Evolutionary conservation across 1,140 invertebrate genomes (phyloP).

Genomic region (Brevipalpus yothersi): DNA sequence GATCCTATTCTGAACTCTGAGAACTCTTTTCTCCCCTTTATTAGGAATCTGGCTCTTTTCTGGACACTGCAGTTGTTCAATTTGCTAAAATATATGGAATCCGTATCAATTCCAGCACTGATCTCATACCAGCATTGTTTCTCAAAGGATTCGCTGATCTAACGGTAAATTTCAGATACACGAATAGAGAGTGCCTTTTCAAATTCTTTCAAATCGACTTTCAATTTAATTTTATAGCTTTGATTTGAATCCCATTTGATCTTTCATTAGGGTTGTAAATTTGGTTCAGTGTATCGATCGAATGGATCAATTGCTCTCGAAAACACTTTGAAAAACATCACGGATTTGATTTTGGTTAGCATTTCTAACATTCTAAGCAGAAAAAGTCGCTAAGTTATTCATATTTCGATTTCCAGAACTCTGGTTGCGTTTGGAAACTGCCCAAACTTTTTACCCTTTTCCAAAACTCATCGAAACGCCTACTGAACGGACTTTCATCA

Average conservation of each 20-base stretch:
- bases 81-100: slow-evolving; percentile 5
- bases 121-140: slow-evolving; percentile 7
- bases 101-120: slow-evolving; percentile 2
- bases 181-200: not conserved
- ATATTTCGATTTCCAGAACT: not conserved
- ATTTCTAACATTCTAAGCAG: not conserved
- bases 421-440: slow-evolving; percentile 5
- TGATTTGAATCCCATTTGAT: not conserved
- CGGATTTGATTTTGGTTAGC: slow-evolving; percentile 2
- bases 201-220: not conserved
- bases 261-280: not conserved
- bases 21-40: not conserved
- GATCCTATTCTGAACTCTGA: not conserved
- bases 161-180: slow-evolving; percentile 2
- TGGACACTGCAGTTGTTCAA: slow-evolving; percentile 6
- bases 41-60: slow-evolving; percentile 4
- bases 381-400: not conserved
- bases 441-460: slow-evolving; percentile 5
- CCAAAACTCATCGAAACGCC: slow-evolving; percentile 3
- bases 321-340: slow-evolving; percentile 2
- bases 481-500: slow-evolving; percentile 1
- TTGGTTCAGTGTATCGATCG: not conserved
- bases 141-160: slow-evolving; percentile 8
- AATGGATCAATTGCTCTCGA: not conserved
- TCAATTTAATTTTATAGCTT: not conserved